Evolutionary conservation across 2,113 vertebrate genomes (phyloP).

Genomic region (Lamprologus sp.): DNA sequence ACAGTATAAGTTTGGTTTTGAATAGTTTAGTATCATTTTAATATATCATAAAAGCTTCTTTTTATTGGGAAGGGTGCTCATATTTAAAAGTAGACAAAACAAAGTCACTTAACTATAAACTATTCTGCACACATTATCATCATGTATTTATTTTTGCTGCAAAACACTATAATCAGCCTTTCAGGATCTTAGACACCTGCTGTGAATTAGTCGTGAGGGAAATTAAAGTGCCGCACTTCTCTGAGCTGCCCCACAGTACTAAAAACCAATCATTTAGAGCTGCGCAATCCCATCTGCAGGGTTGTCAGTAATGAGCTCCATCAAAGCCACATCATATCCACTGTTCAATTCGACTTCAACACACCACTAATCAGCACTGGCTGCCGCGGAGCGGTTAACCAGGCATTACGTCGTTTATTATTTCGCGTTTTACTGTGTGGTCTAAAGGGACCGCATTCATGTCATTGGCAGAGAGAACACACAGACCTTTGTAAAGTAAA

Average conservation of each 20-base stretch:
- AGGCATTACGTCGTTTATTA: conserved; percentile 46
- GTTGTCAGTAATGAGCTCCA: conserved; percentile 14
- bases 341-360: not conserved
- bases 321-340: conserved; percentile 3
- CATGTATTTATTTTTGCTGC: conserved; percentile 1
- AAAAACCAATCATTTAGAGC: conserved; percentile 13
- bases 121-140: not conserved
- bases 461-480: conserved; percentile 34
- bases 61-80: not conserved
- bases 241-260: not conserved
- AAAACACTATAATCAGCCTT: conserved; percentile 35
- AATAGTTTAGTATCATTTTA: not conserved
- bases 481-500: conserved; percentile 39
- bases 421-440: conserved; percentile 40
- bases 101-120: not conserved
- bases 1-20: not conserved
- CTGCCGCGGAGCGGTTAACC: conserved; percentile 9
- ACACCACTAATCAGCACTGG: conserved; percentile 42
- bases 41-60: not conserved
- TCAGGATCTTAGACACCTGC: not conserved
- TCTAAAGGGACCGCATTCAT: conserved; percentile 11
- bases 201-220: not conserved
- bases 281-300: not conserved
- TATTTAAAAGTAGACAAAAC: not conserved
- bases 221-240: conserved; percentile 15